Evolutionary conservation across 2,797 vertebrate genomes (phyloP), one percentile per base, ranked within the genome.

Genomic region (Myiotriccus ornatus): DNA sequence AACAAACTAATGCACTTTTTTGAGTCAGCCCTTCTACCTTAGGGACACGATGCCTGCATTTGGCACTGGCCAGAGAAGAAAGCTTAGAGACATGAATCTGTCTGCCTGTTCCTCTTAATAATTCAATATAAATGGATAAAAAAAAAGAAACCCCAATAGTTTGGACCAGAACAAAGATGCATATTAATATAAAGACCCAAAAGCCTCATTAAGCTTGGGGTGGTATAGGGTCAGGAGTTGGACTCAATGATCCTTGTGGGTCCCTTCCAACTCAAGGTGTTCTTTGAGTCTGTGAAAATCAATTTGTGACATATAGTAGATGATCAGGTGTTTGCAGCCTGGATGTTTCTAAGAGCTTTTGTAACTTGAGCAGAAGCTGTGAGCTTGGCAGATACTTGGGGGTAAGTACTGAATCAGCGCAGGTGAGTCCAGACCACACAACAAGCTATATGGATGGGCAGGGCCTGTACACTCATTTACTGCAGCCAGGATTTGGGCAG

Each of bases 1-100:
- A 94, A 65, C 47, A 89, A 93, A 59, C 59, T 28, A 84, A 89
- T 44, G 75, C 57, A 47, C 22, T 83, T 87, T 34, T 85, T 34
- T 14, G 62, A 67, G 60, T 41, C 68, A 78, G 70, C 85, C 56
- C 25, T 79, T 81, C 63, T 56, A 4, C 20, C 22, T 8, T 15
- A 62, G 12, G 56, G 53, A 65, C 82, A 56, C 25, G 73, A 80
- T 73, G 35, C 50, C 55, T 71, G 28, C 30, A 5, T 47, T 44
- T 63, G 62, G 49, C 49, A 56, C 62, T 20, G 52, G 82, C 53
- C n/a, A 71, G 64, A 84, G 52, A 46, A 73, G 73, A 68, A 78
- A 81, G 23, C 74, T 84, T 21, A 59, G 23, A 59, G 17, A 81
- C 25, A 19, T 14, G 19, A 78, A 67, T 41, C 43, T 57, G 7